phyloP scores from a whole-genome alignment of 2,113 vertebrate species.

The Lontra canadensis region DNA sequence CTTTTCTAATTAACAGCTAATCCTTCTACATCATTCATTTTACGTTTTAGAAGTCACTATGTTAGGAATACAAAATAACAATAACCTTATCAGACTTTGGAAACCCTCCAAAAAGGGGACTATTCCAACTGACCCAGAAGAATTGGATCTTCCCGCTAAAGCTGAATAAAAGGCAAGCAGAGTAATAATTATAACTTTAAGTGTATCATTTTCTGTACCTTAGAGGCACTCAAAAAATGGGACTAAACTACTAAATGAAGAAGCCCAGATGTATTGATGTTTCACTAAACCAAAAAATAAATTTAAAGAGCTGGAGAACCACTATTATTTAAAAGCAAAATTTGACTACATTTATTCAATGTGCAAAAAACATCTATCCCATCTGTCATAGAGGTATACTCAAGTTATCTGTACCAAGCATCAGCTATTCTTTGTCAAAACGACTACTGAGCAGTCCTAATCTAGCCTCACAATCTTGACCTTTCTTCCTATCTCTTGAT shows the following conservation, averaged over 20 bases:
- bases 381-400: not conserved
- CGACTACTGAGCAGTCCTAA: not conserved
- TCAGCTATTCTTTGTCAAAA: not conserved
- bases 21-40: not conserved
- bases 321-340: not conserved
- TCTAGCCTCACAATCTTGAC: not conserved
- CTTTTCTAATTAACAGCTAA: constrained; percentile 27
- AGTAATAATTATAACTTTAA: not conserved
- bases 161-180: not conserved
- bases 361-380: constrained; percentile 10
- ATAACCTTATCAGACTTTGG: not conserved
- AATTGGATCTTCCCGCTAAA: constrained; percentile 1
- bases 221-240: not conserved
- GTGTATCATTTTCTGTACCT: not conserved
- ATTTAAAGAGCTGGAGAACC: not conserved
- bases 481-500: not conserved
- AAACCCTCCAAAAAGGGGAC: not conserved
- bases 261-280: not conserved
- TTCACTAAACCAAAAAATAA: not conserved
- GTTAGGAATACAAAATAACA: not conserved
- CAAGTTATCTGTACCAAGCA: not conserved
- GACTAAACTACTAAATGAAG: not conserved
- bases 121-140: not conserved
- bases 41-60: not conserved
- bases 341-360: not conserved